Percentiles rank a stretch among this genome's conserved stretches.
Evolutionary conservation across 1,140 invertebrate species (phyloP).

Genomic region (Caenorhabditis tropicalis): DNA sequence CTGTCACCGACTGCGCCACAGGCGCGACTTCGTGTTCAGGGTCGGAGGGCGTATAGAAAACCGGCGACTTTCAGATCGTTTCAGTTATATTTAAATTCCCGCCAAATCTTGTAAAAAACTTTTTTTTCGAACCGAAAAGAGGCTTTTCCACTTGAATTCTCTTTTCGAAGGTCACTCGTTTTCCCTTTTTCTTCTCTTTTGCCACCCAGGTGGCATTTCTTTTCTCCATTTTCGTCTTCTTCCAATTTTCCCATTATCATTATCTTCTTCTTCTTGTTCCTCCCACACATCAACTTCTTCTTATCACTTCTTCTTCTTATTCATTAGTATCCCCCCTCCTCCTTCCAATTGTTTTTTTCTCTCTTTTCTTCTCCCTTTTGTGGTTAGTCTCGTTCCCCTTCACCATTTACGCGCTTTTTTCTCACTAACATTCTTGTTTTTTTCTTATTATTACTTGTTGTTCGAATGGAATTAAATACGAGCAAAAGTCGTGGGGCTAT

Average conservation of each 20-base stretch:
- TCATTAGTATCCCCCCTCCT: neutral
- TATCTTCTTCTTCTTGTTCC: neutral
- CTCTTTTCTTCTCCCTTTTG: neutral
- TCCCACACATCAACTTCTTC: neutral
- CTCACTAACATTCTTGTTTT: neutral
- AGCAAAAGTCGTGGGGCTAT: too few relatives aligned
- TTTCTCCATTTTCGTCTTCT: neutral
- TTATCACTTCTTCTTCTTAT: neutral
- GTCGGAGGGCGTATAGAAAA: too few relatives aligned
- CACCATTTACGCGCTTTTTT: neutral
- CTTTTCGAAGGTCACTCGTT: neutral
- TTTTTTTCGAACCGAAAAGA: too few relatives aligned
- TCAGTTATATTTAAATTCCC: too few relatives aligned
- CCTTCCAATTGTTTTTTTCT: neutral
- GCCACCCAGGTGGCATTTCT: constrained; percentile 17
- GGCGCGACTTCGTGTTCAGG: too few relatives aligned
- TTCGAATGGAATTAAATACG: neutral
- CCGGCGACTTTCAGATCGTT: too few relatives aligned
- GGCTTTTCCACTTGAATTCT: neutral
- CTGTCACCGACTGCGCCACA: too few relatives aligned
- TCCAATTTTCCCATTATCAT: constrained; percentile 14
- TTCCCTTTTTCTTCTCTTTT: constrained; percentile 22
- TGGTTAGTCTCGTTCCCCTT: too few relatives aligned
- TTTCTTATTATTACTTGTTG: neutral
- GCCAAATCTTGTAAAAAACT: too few relatives aligned